Conservation (phyloP, 2,888 invertebrate species). For the Coremacera marginata region DNA sequence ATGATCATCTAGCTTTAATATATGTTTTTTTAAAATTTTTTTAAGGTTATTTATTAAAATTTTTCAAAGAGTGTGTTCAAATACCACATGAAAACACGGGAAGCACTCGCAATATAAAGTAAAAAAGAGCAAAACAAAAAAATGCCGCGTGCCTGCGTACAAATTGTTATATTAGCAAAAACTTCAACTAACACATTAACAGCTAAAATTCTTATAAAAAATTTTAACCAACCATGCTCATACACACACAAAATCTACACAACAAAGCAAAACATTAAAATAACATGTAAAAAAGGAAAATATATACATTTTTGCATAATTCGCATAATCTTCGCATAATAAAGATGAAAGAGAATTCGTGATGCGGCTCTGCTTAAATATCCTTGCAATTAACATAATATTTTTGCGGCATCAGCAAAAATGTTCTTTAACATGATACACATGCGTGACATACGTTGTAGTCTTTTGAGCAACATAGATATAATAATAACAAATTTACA, state of each 20-base stretch:
- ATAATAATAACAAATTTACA: no score
- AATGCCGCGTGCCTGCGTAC: constrained; percentile 11
- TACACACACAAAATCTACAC: constrained; percentile 7
- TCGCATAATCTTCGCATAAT: constrained; percentile 2
- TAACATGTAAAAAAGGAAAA: neutral
- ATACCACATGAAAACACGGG: no score
- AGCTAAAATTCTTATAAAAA: neutral
- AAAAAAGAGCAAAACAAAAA: constrained; percentile 6
- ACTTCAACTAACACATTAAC: constrained; percentile 4
- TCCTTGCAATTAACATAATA: constrained; percentile 32
- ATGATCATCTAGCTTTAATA: no score
- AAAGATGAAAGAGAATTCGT: constrained; percentile 16
- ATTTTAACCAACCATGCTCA: neutral
- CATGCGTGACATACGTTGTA: no score
- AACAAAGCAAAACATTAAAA: neutral
- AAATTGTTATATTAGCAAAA: constrained; percentile 28
- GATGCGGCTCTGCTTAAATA: constrained; percentile 17
- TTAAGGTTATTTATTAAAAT: no score
- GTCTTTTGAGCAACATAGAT: no score
- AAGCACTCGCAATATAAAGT: neutral
- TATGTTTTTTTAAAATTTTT: no score
- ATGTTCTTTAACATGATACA: neutral
- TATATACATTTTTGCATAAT: constrained; percentile 21
- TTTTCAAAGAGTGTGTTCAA: no score
- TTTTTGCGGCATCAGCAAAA: neutral